phyloP scores from a whole-genome alignment of 2,113 vertebrate genomes.

The Silurus glanis region DNA sequence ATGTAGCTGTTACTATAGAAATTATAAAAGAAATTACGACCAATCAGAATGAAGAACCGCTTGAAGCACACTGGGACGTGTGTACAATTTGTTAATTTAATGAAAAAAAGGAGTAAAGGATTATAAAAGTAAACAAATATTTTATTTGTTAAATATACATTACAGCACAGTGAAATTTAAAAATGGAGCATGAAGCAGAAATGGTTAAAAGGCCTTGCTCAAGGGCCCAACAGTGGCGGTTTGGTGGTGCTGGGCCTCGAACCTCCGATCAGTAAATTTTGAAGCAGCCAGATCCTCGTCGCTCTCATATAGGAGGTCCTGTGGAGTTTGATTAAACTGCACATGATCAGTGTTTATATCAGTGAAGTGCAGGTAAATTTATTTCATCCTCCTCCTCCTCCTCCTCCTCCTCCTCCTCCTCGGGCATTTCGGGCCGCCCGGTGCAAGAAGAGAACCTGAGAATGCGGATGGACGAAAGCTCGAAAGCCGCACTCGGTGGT shows the following conservation, averaged over 20 bases:
- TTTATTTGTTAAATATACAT: too few relatives aligned
- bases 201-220: too few relatives aligned
- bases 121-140: background rate
- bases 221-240: too few relatives aligned
- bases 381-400: conserved; percentile 71
- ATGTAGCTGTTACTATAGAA: background rate
- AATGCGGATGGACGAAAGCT: conserved; percentile 43
- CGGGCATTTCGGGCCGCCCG: conserved; percentile 62
- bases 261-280: background rate
- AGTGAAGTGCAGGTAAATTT: conserved; percentile 47
- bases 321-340: conserved; percentile 69
- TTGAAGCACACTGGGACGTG: too few relatives aligned
- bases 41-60: background rate
- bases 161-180: too few relatives aligned
- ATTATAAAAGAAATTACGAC: background rate
- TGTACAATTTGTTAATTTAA: too few relatives aligned
- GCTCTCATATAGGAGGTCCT: conserved; percentile 56
- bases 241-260: too few relatives aligned
- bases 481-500: conserved; percentile 79
- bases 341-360: conserved; percentile 67
- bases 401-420: conserved; percentile 73
- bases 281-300: conserved; percentile 48
- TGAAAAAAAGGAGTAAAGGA: background rate
- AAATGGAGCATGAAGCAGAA: too few relatives aligned
- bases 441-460: conserved; percentile 74